Evolutionary conservation across 2,797 vertebrate species (phyloP).

Genomic region (Xiphophorus birchmanni): DNA sequence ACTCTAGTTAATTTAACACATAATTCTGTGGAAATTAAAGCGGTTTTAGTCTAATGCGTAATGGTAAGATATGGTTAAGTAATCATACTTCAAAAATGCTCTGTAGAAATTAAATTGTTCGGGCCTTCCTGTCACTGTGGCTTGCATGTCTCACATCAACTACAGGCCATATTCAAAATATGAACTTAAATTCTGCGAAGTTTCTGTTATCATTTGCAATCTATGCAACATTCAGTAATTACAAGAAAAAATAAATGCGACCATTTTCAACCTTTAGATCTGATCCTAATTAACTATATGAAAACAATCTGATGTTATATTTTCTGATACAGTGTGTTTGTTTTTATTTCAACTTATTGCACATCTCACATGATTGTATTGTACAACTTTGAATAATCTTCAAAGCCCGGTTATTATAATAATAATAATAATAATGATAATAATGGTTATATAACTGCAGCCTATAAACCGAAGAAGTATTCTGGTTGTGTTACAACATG

Average conservation of each 20-base stretch:
- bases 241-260: constrained; percentile 43
- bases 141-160: constrained; percentile 41
- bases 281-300: constrained; percentile 43
- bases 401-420: constrained; percentile 60
- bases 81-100: constrained; percentile 48
- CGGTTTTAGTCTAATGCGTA: constrained; percentile 72
- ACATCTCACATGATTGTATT: constrained; percentile 86
- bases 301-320: constrained; percentile 51
- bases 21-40: constrained; percentile 71
- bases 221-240: constrained; percentile 81
- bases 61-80: constrained; percentile 73
- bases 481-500: constrained; percentile 83
- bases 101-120: constrained; percentile 47
- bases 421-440: constrained; percentile 28
- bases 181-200: constrained; percentile 35
- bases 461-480: constrained; percentile 67
- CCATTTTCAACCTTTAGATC: constrained; percentile 45
- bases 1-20: constrained; percentile 66
- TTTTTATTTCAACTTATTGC: constrained; percentile 72
- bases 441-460: constrained; percentile 61
- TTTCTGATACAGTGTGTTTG: constrained; percentile 65
- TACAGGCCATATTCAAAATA: constrained; percentile 49
- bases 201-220: constrained; percentile 72
- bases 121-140: constrained; percentile 64
- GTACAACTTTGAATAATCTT: constrained; percentile 80